Percentiles rank a stretch among this genome's conserved stretches.
Evolutionary conservation across 2,888 invertebrate species (phyloP).

Genomic region (Ypsolopha scabrella): DNA sequence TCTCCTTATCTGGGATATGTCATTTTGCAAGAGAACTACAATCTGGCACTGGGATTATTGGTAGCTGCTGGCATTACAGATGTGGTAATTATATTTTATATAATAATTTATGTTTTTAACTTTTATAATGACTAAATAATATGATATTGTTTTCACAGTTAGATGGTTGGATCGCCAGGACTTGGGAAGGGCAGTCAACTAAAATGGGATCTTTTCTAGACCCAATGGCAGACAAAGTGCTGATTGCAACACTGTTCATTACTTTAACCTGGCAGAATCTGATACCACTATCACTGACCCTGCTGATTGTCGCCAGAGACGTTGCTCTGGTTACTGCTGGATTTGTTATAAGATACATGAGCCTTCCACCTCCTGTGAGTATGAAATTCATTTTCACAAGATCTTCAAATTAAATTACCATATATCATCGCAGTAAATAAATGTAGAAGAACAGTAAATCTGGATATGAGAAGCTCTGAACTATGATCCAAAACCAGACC

Average conservation of each 20-base stretch:
- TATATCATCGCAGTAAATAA: no score
- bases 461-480: no score
- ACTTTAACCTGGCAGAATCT: constrained; percentile 87
- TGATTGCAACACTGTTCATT: constrained; percentile 90
- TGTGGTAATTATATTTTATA: constrained; percentile 72
- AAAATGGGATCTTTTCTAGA: constrained; percentile 96
- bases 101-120: not conserved
- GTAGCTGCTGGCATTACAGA: constrained; percentile 92
- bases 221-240: constrained; percentile 96
- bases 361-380: constrained; percentile 89
- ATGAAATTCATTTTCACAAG: not conserved
- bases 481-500: no score
- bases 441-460: no score
- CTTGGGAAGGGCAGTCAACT: constrained; percentile 90
- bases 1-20: constrained; percentile 93
- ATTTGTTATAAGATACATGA: constrained; percentile 91
- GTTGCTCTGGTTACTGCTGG: constrained; percentile 84
- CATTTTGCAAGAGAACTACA: constrained; percentile 84
- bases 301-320: constrained; percentile 88
- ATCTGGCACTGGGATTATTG: constrained; percentile 84
- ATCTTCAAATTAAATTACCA: no score
- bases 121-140: not conserved
- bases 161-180: constrained; percentile 97
- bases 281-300: constrained; percentile 85
- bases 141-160: constrained; percentile 59